phyloP scores from a whole-genome alignment of 1,140 invertebrate genomes.

The Varroa destructor region DNA sequence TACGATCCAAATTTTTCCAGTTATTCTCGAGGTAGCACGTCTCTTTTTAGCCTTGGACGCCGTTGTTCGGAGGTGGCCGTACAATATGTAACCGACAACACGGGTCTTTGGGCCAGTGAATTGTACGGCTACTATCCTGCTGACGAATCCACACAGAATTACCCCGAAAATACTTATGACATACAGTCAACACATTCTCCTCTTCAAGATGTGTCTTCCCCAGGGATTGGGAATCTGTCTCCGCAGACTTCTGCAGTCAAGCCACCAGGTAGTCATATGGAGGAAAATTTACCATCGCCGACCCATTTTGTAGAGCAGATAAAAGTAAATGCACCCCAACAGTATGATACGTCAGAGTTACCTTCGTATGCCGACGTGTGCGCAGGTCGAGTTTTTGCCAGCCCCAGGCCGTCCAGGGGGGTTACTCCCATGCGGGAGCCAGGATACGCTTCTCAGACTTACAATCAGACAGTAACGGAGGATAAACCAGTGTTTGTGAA shows the following conservation, averaged over 20 bases:
- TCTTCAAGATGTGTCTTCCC: not conserved
- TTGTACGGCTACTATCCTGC: conserved; percentile 19
- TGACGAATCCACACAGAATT: conserved; percentile 10
- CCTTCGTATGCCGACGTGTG: conserved; percentile 14
- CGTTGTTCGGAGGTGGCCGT: conserved; percentile 15
- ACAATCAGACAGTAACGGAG: no score
- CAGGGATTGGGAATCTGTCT: not conserved
- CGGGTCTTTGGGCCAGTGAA: conserved; percentile 14
- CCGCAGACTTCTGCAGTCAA: not conserved
- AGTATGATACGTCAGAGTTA: conserved; percentile 10
- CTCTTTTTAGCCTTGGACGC: not conserved
- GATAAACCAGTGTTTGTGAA: no score
- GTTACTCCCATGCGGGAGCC: conserved; percentile 8
- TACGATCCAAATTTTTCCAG: no score
- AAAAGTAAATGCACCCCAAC: not conserved
- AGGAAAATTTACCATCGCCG: not conserved
- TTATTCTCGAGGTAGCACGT: no score
- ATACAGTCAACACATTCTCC: conserved; percentile 1
- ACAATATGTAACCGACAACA: conserved; percentile 23
- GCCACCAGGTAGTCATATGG: not conserved
- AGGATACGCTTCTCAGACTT: not conserved
- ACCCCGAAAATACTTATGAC: not conserved
- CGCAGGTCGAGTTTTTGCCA: conserved; percentile 1
- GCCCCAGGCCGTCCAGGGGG: conserved; percentile 14
- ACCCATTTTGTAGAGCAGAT: conserved; percentile 11